Conservation (phyloP, 2,113 vertebrate genomes). For the Arizona elegans region DNA sequence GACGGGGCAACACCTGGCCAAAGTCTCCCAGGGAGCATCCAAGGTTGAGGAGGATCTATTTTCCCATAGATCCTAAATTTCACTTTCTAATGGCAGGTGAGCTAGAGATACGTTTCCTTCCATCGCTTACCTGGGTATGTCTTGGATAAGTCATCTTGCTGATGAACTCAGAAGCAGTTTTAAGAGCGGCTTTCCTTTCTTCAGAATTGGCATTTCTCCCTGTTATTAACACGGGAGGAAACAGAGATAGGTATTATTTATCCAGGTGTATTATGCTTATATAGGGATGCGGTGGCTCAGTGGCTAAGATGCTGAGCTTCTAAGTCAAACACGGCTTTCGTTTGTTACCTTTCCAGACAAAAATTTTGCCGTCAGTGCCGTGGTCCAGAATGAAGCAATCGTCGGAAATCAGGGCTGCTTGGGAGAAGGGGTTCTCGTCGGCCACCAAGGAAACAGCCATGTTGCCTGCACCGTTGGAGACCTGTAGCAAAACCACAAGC, state of each 20-base stretch:
- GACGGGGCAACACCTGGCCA: no score
- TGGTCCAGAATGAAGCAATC: conserved; percentile 98
- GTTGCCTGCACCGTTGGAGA: conserved; percentile 82
- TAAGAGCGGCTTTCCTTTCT: conserved; percentile 89
- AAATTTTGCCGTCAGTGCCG: conserved; percentile 89
- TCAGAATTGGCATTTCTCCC: conserved; percentile 89
- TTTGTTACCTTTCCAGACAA: conserved; percentile 92
- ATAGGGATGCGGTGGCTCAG: no score
- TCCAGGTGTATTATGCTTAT: no score
- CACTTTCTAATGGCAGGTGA: not conserved
- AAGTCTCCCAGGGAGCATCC: no score
- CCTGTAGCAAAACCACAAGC: conserved; percentile 65
- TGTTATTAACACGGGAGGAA: conserved; percentile 43
- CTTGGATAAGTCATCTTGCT: conserved; percentile 93
- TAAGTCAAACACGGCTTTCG: not conserved
- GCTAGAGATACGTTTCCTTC: fast-evolving
- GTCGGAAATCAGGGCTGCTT: conserved; percentile 82
- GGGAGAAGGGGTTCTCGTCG: conserved; percentile 92
- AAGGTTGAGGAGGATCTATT: not conserved
- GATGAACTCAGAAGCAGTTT: conserved; percentile 91
- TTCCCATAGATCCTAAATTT: not conserved
- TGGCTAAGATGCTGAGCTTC: no score
- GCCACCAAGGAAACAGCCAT: conserved; percentile 89
- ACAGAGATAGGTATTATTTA: not conserved
- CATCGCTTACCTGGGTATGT: conserved; percentile 82